Conservation (phyloP, 2,113 vertebrate genomes). For the Craseonycteris thonglongyai region DNA sequence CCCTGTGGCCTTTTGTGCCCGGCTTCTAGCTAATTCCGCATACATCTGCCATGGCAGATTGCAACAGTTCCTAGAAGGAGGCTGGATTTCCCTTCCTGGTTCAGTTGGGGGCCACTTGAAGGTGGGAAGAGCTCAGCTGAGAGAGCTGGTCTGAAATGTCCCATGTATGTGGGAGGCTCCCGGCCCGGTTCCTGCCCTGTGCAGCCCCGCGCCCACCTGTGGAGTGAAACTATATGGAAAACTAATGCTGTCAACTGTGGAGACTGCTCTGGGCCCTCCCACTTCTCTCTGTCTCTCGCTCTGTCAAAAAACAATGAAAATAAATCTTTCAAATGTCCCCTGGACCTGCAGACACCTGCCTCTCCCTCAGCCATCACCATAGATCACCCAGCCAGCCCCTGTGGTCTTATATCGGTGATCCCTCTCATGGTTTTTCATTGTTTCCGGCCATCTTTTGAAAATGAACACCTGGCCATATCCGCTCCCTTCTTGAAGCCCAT, state of each 20-base stretch:
- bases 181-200: no score
- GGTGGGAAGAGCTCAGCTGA: neutral
- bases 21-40: neutral
- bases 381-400: neutral
- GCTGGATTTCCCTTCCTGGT: neutral
- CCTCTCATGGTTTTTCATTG: neutral
- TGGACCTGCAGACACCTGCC: neutral
- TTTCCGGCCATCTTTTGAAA: neutral
- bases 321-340: no score
- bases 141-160: neutral
- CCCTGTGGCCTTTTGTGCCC: neutral
- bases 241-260: no score
- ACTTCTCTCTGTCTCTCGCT: no score
- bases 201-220: no score
- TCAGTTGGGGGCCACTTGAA: neutral
- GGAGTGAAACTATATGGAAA: no score
- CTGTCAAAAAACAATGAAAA: no score
- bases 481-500: neutral
- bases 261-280: no score
- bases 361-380: rapidly evolving
- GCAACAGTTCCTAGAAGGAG: neutral
- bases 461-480: neutral
- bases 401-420: rapidly evolving
- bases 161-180: no score
- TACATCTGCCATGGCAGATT: no score